These are phyloP conservation scores for Drosophila tanythrix DNA, from an alignment of 2,888 invertebrate genomes.

Conservation along the genomic window DNA sequence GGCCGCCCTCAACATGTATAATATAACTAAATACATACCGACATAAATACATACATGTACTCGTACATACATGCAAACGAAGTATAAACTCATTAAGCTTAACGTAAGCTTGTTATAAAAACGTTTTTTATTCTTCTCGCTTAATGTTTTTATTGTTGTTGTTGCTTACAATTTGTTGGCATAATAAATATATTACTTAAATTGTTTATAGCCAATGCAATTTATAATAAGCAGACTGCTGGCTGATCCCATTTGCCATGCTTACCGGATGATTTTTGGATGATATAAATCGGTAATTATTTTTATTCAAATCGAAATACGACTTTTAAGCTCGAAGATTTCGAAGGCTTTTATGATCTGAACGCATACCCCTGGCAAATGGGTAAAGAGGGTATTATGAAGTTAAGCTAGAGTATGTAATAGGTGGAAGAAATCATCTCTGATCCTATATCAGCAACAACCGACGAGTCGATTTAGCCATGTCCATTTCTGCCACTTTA, in stretches of 20 bases:
- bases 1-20: conserved; percentile 3
- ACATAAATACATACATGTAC: background rate
- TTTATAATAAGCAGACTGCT: conserved; percentile 39
- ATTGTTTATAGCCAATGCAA: conserved; percentile 54
- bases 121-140: conserved; percentile 23
- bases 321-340: conserved; percentile 18
- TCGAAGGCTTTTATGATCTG: conserved; percentile 7
- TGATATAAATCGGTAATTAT: conserved; percentile 21
- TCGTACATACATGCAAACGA: conserved; percentile 23
- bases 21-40: background rate
- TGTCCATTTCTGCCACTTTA: background rate
- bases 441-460: background rate
- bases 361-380: background rate
- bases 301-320: conserved; percentile 2
- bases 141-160: conserved; percentile 4
- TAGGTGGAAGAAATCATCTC: background rate
- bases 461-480: background rate
- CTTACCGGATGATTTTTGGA: conserved; percentile 42
- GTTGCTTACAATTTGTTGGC: conserved; percentile 6
- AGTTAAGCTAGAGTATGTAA: background rate
- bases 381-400: background rate
- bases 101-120: conserved; percentile 62
- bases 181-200: conserved; percentile 58
- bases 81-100: conserved; percentile 58
- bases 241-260: conserved; percentile 66